phyloP scores from a whole-genome alignment of 2,797 vertebrate genomes.

The Mergus octosetaceus region DNA sequence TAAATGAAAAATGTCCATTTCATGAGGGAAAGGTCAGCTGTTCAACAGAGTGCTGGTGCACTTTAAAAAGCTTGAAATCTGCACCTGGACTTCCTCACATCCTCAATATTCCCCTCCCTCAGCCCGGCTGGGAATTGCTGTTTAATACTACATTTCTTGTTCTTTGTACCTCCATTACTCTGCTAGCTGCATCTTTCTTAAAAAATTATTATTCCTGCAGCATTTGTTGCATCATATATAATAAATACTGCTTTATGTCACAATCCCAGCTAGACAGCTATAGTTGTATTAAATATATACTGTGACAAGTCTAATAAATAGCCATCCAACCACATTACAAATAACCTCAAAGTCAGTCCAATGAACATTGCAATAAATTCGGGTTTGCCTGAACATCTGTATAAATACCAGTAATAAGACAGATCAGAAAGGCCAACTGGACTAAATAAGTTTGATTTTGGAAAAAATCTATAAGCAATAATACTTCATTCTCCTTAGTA shows the following conservation, averaged over 20 bases:
- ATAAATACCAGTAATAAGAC: conserved; percentile 18
- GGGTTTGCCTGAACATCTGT: not conserved
- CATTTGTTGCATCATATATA: not conserved
- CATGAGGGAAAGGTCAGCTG: conserved; percentile 46
- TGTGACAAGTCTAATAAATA: conserved; percentile 5
- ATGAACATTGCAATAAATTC: conserved; percentile 35
- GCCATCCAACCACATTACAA: conserved; percentile 30
- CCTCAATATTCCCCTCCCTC: not conserved
- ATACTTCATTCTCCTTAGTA: not conserved
- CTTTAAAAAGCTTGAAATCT: conserved; percentile 41
- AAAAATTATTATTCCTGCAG: not conserved
- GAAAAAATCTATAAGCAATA: not conserved
- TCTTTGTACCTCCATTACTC: not conserved
- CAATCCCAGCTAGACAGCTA: not conserved
- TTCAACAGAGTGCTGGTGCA: not conserved
- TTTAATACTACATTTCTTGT: not conserved
- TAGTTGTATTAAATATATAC: conserved; percentile 28
- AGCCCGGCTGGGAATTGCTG: not conserved
- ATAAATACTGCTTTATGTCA: conserved; percentile 25
- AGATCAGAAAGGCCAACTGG: not conserved
- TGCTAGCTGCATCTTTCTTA: not conserved
- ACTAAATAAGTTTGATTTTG: not conserved
- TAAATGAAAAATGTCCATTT: conserved; percentile 67
- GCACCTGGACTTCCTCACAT: conserved; percentile 53
- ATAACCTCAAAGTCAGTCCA: conserved; percentile 15